Base-by-base conservation (phyloP, 2,888 invertebrate species). In the Sesia apiformis region DNA sequence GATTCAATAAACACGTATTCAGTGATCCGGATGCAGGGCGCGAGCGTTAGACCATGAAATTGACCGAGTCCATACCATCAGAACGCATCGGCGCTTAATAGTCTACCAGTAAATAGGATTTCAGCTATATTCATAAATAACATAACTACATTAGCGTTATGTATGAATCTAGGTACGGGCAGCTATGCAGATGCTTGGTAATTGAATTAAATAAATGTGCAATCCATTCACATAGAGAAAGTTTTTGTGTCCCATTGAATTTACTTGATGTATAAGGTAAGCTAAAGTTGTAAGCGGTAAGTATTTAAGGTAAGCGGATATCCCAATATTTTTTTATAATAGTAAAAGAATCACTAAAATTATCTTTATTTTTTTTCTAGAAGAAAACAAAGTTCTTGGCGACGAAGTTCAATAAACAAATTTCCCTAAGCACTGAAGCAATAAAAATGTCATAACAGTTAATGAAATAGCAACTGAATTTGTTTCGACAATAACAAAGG, bases 21-120 rank as follows among this genome's bases (percentile, higher is more conserved):
- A 59, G 63, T 53, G 63, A 64, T 65, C 65, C 57, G 58, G 67
- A 64, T 83, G 81, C 83, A 82, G 79, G 69, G 71, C 69, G 77
- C 64, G 73, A 79, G 84, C 87, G 83, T 79, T 76, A 83, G 86
- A 84, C 82, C 87, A 80, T 88, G 86, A 87, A 88, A 89, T 89
- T 87, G 86, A 84, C 74, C 52, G 43, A 39, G 79, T 72, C 72
- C 77, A 74, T 72, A 65, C 75, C 70, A 67, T 72, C 73, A 74
- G 66, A 69, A 81, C 78, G 79, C 81, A 84, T 73, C 71, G 74
- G 65, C 72, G 70, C 71, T 79, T 81, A 84, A 84, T 77, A 59
- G 78, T 62, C 71, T 58, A 64, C 72, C 61, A 60, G 70, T 69
- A 72, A 72, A 78, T 77, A 66, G 74, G 72, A 77, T 77, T 80